Conservation (phyloP, 2,797 vertebrate genomes). For the Arrhamphus sclerolepis region DNA sequence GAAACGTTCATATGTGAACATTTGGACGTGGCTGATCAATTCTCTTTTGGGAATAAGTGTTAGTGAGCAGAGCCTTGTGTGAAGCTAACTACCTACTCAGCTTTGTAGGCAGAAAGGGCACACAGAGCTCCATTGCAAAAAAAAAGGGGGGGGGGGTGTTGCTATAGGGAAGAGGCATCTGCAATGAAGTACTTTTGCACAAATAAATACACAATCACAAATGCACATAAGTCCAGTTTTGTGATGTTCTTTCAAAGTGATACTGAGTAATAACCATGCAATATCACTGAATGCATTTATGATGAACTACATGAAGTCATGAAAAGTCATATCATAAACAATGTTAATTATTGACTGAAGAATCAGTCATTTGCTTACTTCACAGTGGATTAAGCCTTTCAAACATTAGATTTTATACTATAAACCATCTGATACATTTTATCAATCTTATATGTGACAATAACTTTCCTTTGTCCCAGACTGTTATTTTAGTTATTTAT, state of each 20-base stretch:
- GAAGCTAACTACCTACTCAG: slow-evolving; percentile 20
- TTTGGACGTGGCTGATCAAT: slow-evolving; percentile 29
- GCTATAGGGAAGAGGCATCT: slow-evolving; percentile 21
- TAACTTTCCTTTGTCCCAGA: too few species aligned
- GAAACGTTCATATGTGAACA: slow-evolving; percentile 42
- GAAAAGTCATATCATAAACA: too few species aligned
- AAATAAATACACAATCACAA: slow-evolving; percentile 11
- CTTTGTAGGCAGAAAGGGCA: slow-evolving; percentile 20
- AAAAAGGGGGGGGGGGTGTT: slow-evolving; percentile 30
- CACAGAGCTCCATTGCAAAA: slow-evolving; percentile 28
- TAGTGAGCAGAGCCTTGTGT: slow-evolving; percentile 23
- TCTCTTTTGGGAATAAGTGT: slow-evolving; percentile 38
- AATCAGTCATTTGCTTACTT: too few species aligned
- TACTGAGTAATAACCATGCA: neutral
- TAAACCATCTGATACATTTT: too few species aligned
- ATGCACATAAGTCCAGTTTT: neutral
- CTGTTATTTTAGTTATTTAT: too few species aligned
- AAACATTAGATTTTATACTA: too few species aligned
- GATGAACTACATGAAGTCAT: too few species aligned
- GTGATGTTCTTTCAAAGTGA: neutral
- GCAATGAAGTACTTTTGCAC: slow-evolving; percentile 12
- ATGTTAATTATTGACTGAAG: too few species aligned
- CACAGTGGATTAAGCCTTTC: too few species aligned
- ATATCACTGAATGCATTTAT: neutral
- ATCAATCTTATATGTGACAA: too few species aligned